Evolutionary conservation across 2,113 vertebrate genomes (phyloP).

Genomic region (Etheostoma spectabile): DNA sequence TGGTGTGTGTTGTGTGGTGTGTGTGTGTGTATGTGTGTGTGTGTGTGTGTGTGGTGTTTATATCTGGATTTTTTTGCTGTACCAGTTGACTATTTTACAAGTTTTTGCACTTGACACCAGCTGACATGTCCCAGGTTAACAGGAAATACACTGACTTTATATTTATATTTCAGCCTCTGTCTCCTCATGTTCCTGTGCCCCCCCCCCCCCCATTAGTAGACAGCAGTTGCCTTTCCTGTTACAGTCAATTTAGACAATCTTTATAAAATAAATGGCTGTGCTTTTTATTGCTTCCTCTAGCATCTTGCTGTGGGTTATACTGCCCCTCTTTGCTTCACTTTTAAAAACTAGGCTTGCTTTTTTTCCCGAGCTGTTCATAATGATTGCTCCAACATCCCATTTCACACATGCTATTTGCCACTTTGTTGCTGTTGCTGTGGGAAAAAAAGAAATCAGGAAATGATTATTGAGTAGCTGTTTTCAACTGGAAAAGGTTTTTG

Average conservation of each 20-base stretch:
- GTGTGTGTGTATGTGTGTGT: too few species aligned
- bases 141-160: background rate
- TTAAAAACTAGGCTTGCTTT: background rate
- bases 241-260: background rate
- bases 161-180: background rate
- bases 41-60: too few species aligned
- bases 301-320: background rate
- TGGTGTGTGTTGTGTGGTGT: too few species aligned
- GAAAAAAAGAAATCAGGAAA: background rate
- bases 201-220: background rate
- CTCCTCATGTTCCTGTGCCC: background rate
- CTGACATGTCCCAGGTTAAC: background rate
- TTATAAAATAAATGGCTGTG: background rate
- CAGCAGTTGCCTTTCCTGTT: background rate
- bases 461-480: background rate
- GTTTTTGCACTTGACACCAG: conserved; percentile 37
- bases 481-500: background rate
- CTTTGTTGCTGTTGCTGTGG: background rate
- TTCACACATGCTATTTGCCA: background rate
- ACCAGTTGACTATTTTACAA: conserved; percentile 9
- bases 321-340: background rate
- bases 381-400: background rate
- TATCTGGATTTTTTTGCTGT: conserved; percentile 7
- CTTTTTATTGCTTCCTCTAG: background rate
- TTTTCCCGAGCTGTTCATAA: background rate